Base-by-base conservation (phyloP, 1,140 invertebrate species). In the Homalodisca vitripennis region DNA sequence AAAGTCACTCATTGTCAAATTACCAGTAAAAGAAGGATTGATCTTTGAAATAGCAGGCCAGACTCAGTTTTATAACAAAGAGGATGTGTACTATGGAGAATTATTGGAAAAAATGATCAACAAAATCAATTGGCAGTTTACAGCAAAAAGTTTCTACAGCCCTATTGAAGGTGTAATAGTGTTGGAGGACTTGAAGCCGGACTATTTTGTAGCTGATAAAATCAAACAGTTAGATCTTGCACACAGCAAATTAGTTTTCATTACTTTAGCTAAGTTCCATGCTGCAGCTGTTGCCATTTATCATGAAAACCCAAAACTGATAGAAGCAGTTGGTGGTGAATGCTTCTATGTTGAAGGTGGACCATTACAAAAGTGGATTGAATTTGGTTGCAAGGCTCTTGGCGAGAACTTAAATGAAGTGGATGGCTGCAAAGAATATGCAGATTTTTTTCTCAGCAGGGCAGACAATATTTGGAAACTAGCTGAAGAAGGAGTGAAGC, bases 231-330 rank as follows among this genome's bases (percentile, higher is more conserved):
- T 72, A 26, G 53, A 55, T 17, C 41, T 72, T 17, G n/a, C 53
- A 17, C 60, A 70, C 48, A 78, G 83, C 0, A 78, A 75, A 55
- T 62, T 84, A 1, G 80, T 84, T 0, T 69, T 87, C 1, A 73
- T 78, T 30, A 77, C 81, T 13, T 63, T 88, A 70, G 86, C 85
- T 0, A 77, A 78, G 67, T 86, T 84, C 71, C 86, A 88, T 70
- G 84, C 84, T 0, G 75, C 84, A 13, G 82, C 85, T 0, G 82
- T 88, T 10, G 85, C 84, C 0, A 75, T 82, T 53, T 83, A 83
- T 27, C 68, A 80, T 0, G 81, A 85, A 22, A 81, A 81, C 31
- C 82, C 83, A 0, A 75, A 82, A 2, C 20, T 63, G 27, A n/a
- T 29, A 17, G 20, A 64, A 32, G 17, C 12, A 14, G 10, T 32